Evolutionary conservation across 2,113 vertebrate species (phyloP).

Genomic region (Otis tarda): DNA sequence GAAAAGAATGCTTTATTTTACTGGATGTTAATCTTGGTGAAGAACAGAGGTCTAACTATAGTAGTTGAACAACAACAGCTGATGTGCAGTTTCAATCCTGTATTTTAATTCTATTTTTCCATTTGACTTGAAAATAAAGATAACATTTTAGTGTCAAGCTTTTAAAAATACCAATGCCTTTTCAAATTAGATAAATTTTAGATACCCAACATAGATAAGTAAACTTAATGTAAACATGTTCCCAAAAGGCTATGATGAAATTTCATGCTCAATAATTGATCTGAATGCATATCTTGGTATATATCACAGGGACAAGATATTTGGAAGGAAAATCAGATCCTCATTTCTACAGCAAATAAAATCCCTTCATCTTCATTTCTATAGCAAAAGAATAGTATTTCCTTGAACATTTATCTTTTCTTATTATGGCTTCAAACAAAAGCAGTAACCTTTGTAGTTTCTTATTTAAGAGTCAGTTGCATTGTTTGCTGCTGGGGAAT

Average conservation of each 20-base stretch:
- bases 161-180: neutral
- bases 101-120: neutral
- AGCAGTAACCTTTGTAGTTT: neutral
- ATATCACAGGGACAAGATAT: neutral
- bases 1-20: constrained; percentile 37
- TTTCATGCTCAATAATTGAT: neutral
- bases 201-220: neutral
- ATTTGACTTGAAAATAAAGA: neutral
- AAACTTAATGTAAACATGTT: neutral
- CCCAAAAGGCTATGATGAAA: neutral
- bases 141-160: neutral
- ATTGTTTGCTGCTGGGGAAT: neutral
- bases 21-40: neutral
- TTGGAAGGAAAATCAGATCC: neutral
- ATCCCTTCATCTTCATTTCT: neutral
- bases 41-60: neutral
- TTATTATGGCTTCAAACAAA: neutral
- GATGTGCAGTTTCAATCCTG: neutral
- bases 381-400: neutral
- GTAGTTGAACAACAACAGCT: neutral
- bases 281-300: neutral
- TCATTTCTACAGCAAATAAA: neutral
- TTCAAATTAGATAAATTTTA: neutral
- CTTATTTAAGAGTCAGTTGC: neutral
- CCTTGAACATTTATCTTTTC: neutral